These are phyloP conservation scores for Platyscapa corneri DNA, from an alignment of 1,140 invertebrate species.

Conservation along the genomic window DNA sequence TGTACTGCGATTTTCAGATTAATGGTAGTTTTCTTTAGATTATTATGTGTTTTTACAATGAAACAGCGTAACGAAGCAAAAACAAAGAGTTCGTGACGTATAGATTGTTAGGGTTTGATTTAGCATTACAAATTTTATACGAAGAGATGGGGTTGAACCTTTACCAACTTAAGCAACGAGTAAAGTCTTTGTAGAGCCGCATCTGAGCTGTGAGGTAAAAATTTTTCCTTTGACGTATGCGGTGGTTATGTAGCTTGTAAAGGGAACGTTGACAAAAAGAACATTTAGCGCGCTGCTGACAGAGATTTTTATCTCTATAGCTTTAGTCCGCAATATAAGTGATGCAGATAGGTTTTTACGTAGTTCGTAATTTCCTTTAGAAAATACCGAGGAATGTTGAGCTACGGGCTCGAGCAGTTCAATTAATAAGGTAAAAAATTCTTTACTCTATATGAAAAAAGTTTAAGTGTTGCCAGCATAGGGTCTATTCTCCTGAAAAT, in stretches of 20 bases:
- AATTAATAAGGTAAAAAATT: conserved; percentile 52
- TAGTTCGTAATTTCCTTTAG: conserved; percentile 49
- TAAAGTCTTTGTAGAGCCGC: conserved; percentile 19
- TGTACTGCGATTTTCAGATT: neutral
- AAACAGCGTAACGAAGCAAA: neutral
- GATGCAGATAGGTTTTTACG: conserved; percentile 50
- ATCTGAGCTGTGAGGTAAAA: conserved; percentile 16
- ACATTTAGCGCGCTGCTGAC: conserved; percentile 40
- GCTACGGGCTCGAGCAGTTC: conserved; percentile 29
- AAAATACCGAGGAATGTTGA: conserved; percentile 46
- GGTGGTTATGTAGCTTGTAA: conserved; percentile 16
- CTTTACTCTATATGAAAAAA: conserved; percentile 41
- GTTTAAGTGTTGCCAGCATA: conserved; percentile 25
- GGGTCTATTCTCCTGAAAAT: conserved; percentile 46
- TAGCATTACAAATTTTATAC: neutral
- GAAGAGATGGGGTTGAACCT: neutral
- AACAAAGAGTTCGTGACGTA: neutral
- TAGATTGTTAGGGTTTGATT: neutral
- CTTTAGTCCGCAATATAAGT: conserved; percentile 17
- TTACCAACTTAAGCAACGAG: neutral
- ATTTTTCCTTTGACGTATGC: conserved; percentile 34
- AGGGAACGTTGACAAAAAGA: conserved; percentile 43
- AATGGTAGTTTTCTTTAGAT: neutral
- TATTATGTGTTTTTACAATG: neutral
- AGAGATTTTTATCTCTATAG: conserved; percentile 50